Conservation (phyloP, 1,140 invertebrate species). For the Ceratina australensis region DNA sequence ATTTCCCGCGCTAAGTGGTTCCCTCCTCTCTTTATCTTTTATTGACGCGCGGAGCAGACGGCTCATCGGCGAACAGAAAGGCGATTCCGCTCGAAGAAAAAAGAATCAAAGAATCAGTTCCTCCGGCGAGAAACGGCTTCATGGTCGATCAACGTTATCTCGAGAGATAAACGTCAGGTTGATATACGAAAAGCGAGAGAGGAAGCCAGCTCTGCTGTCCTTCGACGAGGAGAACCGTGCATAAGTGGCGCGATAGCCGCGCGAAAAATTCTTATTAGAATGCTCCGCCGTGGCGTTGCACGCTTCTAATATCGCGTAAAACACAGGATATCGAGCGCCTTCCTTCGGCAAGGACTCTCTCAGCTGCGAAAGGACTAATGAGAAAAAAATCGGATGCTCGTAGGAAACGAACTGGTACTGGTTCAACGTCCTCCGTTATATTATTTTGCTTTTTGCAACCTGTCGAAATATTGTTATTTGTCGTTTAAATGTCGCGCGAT, state of each 20-base stretch:
- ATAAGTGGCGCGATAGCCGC: not conserved
- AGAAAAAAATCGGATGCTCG: not conserved
- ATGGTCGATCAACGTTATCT: not conserved
- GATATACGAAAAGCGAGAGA: not conserved
- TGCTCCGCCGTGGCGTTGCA: not conserved
- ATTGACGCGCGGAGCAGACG: too few species aligned
- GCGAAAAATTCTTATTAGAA: slow-evolving; percentile 26
- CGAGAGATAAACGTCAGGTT: not conserved
- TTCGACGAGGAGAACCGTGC: not conserved
- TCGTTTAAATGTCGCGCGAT: too few species aligned
- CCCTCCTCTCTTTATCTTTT: too few species aligned
- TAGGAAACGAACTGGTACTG: slow-evolving; percentile 3
- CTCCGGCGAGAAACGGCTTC: too few species aligned
- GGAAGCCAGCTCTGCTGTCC: not conserved
- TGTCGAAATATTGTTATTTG: too few species aligned
- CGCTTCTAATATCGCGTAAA: slow-evolving; percentile 15
- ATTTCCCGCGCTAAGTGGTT: too few species aligned
- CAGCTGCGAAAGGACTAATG: not conserved
- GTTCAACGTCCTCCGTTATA: slow-evolving; percentile 1
- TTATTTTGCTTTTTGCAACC: not conserved
- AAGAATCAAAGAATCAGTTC: not conserved
- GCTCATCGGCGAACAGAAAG: too few species aligned
- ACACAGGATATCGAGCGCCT: slow-evolving; percentile 23
- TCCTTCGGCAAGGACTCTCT: not conserved
- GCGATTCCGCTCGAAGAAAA: not conserved